Base-by-base conservation (phyloP, 2,797 vertebrate genomes). In the Macropus fuliginosus region DNA sequence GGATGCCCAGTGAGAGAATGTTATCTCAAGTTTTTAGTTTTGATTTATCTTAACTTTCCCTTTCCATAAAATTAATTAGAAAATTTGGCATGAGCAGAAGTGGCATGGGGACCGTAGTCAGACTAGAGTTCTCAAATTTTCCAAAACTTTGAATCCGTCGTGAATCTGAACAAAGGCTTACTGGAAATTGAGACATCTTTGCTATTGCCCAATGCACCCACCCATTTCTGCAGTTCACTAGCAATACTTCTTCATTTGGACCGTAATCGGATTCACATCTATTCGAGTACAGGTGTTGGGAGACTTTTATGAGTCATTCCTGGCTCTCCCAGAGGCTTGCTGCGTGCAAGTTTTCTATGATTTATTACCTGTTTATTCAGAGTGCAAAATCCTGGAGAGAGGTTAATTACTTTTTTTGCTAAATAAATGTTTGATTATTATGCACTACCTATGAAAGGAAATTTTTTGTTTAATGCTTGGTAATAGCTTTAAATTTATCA, bases 341-440 rank as follows among this genome's bases (percentile, higher is more conserved):
- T 96, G 55, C 50, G 92, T 93, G 93, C 21, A 96, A 57, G 92
- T 94, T 95, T 98, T 93, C 96, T 97, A 81, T 96, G 92, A 97
- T 96, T 96, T 97, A 96, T 95, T 95, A 93, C 94, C 96, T 97
- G 56, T 93, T 97, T 96, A 96, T 96, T 96, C 94, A 96, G 97
- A 55, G 92, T 94, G 81, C 94, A 97, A 97, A 96, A 92, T 56
- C 46, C 91, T 57, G 29, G 92, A 62, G 91, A 96, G 56, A 92
- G 4, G 50, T 96, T 52, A 96, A 95, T 94, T 96, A 94, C 93
- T 81, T 81, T 94, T 94, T 96, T 94, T 90, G 92, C 97, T 96
- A 97, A 97, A 93, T 95, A 97, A 96, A 97, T 95, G 90, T 96
- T 97, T 97, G 92, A 97, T 92, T 94, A 54, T 34, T 96, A 91